A percentile compares a stretch with the other conserved stretches of the same genome.
Evolutionary conservation across 2,888 invertebrate species (phyloP).

Genomic region (Melinopterus prodromus): DNA sequence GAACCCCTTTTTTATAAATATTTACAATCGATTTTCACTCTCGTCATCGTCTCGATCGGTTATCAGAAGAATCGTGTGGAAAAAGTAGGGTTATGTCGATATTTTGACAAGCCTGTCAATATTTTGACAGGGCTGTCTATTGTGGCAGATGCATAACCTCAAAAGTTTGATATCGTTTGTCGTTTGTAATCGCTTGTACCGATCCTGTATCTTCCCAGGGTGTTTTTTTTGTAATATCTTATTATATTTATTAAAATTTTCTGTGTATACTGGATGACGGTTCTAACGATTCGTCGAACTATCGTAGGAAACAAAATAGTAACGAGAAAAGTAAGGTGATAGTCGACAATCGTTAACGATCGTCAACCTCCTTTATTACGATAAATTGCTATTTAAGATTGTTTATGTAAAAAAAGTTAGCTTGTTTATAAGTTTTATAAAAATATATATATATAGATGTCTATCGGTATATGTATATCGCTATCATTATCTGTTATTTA

Average conservation of each 20-base stretch:
- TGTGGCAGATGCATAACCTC: neutral
- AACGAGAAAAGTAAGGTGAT: too few species aligned
- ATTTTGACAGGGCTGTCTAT: neutral
- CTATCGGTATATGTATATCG: constrained; percentile 4
- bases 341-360: neutral
- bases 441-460: neutral
- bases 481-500: constrained; percentile 11
- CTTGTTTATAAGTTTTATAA: constrained; percentile 4
- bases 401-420: neutral
- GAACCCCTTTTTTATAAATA: neutral
- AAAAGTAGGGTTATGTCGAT: neutral
- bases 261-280: too few species aligned
- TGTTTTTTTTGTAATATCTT: too few species aligned
- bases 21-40: neutral
- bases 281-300: too few species aligned
- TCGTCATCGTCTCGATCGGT: neutral
- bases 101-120: neutral
- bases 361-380: neutral
- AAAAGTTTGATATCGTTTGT: neutral
- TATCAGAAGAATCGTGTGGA: neutral
- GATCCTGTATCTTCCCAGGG: neutral
- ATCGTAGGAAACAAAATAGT: too few species aligned
- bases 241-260: too few species aligned
- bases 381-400: neutral
- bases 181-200: neutral